Base-by-base conservation (phyloP, 2,888 invertebrate species). In the Baccha elongata region DNA sequence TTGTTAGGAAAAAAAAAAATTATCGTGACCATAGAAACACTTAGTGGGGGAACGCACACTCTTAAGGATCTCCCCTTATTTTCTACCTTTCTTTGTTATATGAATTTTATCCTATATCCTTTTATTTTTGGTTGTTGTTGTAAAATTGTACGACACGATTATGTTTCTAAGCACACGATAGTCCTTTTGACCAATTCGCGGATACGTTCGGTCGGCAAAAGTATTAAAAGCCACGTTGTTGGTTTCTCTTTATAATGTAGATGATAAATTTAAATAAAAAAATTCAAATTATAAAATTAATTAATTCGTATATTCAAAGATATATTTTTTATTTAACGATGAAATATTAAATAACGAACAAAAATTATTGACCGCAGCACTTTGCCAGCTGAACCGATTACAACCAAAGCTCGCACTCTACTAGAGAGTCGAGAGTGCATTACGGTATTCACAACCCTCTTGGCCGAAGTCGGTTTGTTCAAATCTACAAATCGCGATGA, bases 381-480 rank as follows among this genome's bases (percentile, higher is more conserved):
- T 84, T 85, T 85, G 85, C 62, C 86, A 88, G 89, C 88, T 88
- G 90, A 88, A 90, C 90, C 90, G 90, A 88, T 88, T 89, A 87
- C 90, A 88, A 87, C 89, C 88, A 89, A 88, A 87, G 90, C 89
- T 90, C 88, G 90, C 88, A 90, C 88, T 89, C 88, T 89, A 90
- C 90, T 90, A 88, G 87, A 88, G 87, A 88, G 87, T 87, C 87
- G 87, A 88, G 88, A 87, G 88, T 88, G 87, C 86, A 86, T 86
- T 85, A 85, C 71, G 80, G 85, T 85, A 80, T 87, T 86, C 87
- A n/a, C n/a, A 86, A 86, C 87, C 86, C 86, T 78, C 78, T 55
- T 55, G 58, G 72, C 26, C 6, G n/a, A 42, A 72, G 68, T 78
- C 60, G 29, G 62, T 48, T 72, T 64, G 50, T 68, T 62, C 50